Evolutionary conservation across 35 echinoderm and acorn worm genomes (phyloP).

Genomic region (Apostichopus japonicus): DNA sequence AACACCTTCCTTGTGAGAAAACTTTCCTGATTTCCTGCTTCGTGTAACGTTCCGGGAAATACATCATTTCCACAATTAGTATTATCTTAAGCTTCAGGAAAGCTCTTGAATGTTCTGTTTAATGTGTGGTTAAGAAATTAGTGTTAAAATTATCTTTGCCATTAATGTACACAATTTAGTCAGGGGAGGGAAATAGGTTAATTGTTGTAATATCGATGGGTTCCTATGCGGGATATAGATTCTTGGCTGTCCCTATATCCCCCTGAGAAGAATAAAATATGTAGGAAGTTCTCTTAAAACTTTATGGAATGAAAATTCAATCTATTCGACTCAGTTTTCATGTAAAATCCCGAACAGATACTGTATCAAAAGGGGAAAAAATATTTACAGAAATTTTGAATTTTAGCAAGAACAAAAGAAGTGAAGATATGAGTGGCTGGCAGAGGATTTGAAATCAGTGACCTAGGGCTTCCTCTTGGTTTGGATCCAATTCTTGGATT

Average conservation of each 20-base stretch:
- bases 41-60: not conserved
- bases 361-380: too few relatives aligned
- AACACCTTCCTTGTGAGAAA: not conserved
- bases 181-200: not conserved
- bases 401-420: too few relatives aligned
- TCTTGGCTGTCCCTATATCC: not conserved
- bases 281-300: too few relatives aligned
- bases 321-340: too few relatives aligned
- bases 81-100: not conserved
- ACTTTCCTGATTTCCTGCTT: not conserved
- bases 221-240: not conserved
- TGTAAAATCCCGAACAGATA: too few relatives aligned
- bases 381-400: too few relatives aligned
- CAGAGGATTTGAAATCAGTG: too few relatives aligned
- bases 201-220: not conserved
- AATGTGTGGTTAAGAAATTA: not conserved
- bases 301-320: too few relatives aligned
- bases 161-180: not conserved
- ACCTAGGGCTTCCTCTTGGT: too few relatives aligned
- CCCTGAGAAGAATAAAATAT: not conserved
- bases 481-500: too few relatives aligned
- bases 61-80: not conserved
- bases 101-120: not conserved
- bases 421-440: too few relatives aligned
- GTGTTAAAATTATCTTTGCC: not conserved